Percentiles rank a stretch among this genome's conserved stretches.
Evolutionary conservation across 2,113 vertebrate genomes (phyloP).

Genomic region (Hyla sarda): DNA sequence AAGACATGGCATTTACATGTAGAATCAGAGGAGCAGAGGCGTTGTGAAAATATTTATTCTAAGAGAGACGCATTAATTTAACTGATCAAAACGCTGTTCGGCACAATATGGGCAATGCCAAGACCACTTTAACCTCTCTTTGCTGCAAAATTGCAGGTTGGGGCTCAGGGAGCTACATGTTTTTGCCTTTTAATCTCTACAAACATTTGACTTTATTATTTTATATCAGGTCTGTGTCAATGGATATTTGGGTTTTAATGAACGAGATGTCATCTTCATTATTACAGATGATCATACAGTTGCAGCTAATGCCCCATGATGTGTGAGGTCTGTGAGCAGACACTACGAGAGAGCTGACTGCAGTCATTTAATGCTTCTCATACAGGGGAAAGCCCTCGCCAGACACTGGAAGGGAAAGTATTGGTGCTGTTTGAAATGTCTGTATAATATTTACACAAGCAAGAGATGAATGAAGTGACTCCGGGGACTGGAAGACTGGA

Average conservation of each 20-base stretch:
- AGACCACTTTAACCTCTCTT: not conserved
- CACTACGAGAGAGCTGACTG: not conserved
- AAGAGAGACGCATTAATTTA: conserved; percentile 46
- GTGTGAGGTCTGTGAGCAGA: not conserved
- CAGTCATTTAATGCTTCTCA: not conserved
- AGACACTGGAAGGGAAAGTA: not conserved
- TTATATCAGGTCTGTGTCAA: no score
- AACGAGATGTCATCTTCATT: not conserved
- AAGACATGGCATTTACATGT: conserved; percentile 44
- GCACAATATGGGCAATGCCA: not conserved
- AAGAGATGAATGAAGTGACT: conserved; percentile 48
- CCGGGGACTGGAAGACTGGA: not conserved
- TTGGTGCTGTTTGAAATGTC: conserved; percentile 55
- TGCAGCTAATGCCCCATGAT: not conserved
- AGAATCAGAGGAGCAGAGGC: not conserved
- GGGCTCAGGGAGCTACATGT: not conserved
- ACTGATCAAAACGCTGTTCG: conserved; percentile 40
- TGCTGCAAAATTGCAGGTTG: not conserved
- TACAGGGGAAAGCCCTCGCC: conserved; percentile 20
- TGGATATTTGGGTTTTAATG: not conserved
- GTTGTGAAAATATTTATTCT: conserved; percentile 51
- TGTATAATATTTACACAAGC: conserved; percentile 52
- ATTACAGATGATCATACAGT: not conserved
- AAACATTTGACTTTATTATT: not conserved
- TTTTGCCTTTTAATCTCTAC: not conserved